Evolutionary conservation across 1,140 invertebrate species (phyloP), one percentile per base, ranked within the genome.

Genomic region (Dinothrombium tinctorium): DNA sequence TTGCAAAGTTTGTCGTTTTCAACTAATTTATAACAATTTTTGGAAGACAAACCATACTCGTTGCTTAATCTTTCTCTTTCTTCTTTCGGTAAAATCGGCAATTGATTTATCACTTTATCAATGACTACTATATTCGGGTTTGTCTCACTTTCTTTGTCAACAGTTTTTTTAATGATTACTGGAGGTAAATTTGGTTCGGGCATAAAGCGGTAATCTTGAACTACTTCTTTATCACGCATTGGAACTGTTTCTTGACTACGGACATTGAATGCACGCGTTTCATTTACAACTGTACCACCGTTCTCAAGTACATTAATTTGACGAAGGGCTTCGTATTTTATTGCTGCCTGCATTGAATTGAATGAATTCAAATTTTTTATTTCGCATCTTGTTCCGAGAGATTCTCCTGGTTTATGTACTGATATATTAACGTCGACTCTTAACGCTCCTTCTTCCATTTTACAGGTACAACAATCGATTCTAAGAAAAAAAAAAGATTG

Each of bases 361-460:
- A 50, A 33, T 33, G 50, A 46, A 29, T 54, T 49, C 2, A 50
- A 15, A 36, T 46, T 47, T 24, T 50, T 48, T 21, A 47, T 21
- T 22, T 47, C 47, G 25, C 33, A 26, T 42, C 44, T 21, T 19
- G 33, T 43, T 0, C 90, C 89, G 0, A 83, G 57, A n/a, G 40
- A 38, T 49, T 76, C 69, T 5, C 73, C 72, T 15, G 58, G 54
- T 48, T 60, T 61, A 47, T 78, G 68, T 15, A 96, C 66, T 3
- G 90, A 98, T 43, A 99, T 73, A 59, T 96, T 99, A 4, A 87
- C 89, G 67, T 99, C 92, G 1, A 96, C 81, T 51, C 92, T 63
- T n/a, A 98, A 53, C 8, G 84, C 77, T n/a, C 92, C 92, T 65
- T 94, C 86, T 69, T 90, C 81, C 83, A 96, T 86, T 63, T 76